These are phyloP conservation scores for Epizoanthus illoricatus DNA, from an alignment of 92 coral and sea anemone genomes.

Conservation along the genomic window DNA sequence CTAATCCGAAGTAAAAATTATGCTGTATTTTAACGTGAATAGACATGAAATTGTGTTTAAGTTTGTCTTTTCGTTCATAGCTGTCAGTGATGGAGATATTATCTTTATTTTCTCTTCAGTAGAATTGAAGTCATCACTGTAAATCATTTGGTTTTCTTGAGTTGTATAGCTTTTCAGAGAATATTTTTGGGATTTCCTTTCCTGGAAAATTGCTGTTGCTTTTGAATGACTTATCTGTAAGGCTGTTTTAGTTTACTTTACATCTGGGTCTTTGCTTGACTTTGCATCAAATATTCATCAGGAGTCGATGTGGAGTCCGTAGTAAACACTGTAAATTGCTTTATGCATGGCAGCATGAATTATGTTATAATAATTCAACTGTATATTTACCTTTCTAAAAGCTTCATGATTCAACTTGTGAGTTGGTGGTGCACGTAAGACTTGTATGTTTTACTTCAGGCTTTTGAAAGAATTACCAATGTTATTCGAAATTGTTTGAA, in stretches of 20 bases:
- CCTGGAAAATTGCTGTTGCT: too few relatives aligned
- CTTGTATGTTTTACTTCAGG: neutral
- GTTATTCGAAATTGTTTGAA: neutral
- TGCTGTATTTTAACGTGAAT: too few relatives aligned
- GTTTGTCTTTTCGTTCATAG: too few relatives aligned
- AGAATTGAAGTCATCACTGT: too few relatives aligned
- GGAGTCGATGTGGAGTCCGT: slow-evolving; percentile 5
- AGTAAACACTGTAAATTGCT: slow-evolving; percentile 23
- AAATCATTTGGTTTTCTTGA: too few relatives aligned
- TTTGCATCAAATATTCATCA: slow-evolving; percentile 34
- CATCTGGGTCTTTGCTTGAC: slow-evolving; percentile 15
- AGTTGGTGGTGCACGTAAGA: neutral
- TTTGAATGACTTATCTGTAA: neutral
- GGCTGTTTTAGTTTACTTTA: neutral
- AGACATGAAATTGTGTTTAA: too few relatives aligned
- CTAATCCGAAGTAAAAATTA: too few relatives aligned
- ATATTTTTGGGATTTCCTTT: too few relatives aligned
- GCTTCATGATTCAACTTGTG: neutral
- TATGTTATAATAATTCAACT: slow-evolving; percentile 6
- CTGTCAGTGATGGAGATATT: too few relatives aligned
- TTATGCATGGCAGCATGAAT: slow-evolving; percentile 12
- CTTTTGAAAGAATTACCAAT: neutral
- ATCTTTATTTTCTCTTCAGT: too few relatives aligned
- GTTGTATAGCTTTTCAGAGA: too few relatives aligned
- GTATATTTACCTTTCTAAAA: slow-evolving; percentile 1